Evolutionary conservation across 2,888 invertebrate genomes (phyloP).

Genomic region (Elegia similella): DNA sequence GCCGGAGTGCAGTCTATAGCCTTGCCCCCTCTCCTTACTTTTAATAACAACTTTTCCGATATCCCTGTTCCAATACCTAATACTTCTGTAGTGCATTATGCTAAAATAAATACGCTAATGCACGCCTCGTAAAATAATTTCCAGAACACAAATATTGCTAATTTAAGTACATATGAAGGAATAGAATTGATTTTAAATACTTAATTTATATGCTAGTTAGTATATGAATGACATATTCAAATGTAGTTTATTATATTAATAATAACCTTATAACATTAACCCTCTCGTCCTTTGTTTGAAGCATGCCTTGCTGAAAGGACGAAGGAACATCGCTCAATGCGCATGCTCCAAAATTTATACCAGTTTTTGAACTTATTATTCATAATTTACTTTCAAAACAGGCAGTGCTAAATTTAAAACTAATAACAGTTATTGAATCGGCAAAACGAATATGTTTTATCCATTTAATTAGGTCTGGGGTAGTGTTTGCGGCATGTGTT

Average conservation of each 20-base stretch:
- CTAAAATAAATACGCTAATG: slow-evolving; percentile 60
- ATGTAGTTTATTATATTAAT: no score
- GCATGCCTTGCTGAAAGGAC: background rate
- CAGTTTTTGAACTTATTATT: no score
- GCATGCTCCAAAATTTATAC: background rate
- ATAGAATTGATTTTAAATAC: no score
- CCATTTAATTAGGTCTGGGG: background rate
- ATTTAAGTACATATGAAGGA: no score
- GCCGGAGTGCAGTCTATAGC: slow-evolving; percentile 56
- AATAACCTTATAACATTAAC: no score
- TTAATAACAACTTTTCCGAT: slow-evolving; percentile 58
- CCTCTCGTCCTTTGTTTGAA: no score
- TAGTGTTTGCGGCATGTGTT: background rate
- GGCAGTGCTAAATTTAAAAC: no score
- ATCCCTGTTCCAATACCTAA: slow-evolving; percentile 71
- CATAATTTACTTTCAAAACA: no score
- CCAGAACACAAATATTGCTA: background rate
- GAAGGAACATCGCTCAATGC: background rate
- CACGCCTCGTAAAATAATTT: background rate
- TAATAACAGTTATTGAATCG: no score
- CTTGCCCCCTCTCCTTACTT: slow-evolving; percentile 53
- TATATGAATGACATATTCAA: no score
- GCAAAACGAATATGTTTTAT: no score
- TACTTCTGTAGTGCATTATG: slow-evolving; percentile 64
- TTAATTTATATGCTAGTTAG: no score